Evolutionary conservation across 1,140 invertebrate genomes (phyloP).

Genomic region (Lutraria rhynchaena): DNA sequence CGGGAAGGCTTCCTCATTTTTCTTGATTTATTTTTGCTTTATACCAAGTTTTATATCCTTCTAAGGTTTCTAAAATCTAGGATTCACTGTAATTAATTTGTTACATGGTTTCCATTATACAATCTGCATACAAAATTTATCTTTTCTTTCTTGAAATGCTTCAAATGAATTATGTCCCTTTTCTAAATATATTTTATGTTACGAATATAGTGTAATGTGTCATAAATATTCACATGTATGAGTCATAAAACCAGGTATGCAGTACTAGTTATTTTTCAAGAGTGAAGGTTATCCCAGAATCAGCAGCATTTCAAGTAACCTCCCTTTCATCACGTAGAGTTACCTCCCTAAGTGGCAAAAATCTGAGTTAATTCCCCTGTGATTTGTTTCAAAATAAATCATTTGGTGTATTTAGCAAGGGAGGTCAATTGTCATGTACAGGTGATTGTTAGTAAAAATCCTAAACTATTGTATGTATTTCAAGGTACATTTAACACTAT

Average conservation of each 20-base stretch:
- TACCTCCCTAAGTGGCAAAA: conserved; percentile 26
- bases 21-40: conserved; percentile 40
- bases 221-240: too few relatives aligned
- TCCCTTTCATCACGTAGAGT: neutral
- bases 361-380: too few relatives aligned
- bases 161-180: conserved; percentile 7
- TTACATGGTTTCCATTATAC: conserved; percentile 44
- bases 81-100: conserved; percentile 53
- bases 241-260: too few relatives aligned
- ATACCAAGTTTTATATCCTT: conserved; percentile 17
- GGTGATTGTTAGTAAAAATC: conserved; percentile 23
- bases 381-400: too few relatives aligned
- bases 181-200: too few relatives aligned
- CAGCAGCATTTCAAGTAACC: too few relatives aligned
- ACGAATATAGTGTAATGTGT: too few relatives aligned
- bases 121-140: neutral
- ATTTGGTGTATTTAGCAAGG: conserved; percentile 26
- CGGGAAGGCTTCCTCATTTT: conserved; percentile 21
- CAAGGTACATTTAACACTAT: neutral
- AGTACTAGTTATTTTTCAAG: too few relatives aligned
- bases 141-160: neutral
- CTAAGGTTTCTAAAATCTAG: conserved; percentile 28
- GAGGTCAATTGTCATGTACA: conserved; percentile 25
- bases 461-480: conserved; percentile 1
- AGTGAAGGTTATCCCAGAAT: too few relatives aligned